These are phyloP conservation scores for Lethenteron reissneri DNA, from an alignment of 2,113 vertebrate species.

Conservation along the genomic window DNA sequence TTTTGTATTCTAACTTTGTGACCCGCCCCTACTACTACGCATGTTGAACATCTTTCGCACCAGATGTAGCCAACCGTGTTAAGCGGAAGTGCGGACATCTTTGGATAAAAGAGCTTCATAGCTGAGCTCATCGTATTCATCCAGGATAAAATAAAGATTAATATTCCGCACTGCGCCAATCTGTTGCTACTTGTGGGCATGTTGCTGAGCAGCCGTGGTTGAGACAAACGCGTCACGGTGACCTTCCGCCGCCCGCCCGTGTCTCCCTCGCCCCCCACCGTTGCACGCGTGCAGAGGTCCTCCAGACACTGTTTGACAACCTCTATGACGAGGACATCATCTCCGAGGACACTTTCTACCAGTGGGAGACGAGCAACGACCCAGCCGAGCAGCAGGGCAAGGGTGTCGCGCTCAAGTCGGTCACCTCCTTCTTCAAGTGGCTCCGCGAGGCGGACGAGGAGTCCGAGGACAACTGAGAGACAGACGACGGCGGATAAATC, in stretches of 20 bases:
- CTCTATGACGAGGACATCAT: conserved; percentile 88
- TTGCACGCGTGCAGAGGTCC: conserved; percentile 32
- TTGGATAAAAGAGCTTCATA: no score
- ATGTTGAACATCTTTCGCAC: no score
- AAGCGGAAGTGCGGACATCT: no score
- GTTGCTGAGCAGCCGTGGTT: not conserved
- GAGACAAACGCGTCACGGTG: no score
- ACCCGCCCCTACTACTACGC: no score
- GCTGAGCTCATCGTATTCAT: no score
- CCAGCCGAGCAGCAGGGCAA: conserved; percentile 70
- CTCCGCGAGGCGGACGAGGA: conserved; percentile 83
- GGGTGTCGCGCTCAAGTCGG: conserved; percentile 85
- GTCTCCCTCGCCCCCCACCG: not conserved
- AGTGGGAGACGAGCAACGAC: conserved; percentile 91
- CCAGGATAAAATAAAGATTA: not conserved
- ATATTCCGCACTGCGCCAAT: no score
- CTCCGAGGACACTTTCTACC: conserved; percentile 87
- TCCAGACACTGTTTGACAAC: conserved; percentile 75
- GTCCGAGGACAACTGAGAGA: conserved; percentile 73
- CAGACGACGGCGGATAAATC: no score
- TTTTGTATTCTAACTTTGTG: no score
- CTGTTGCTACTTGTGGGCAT: not conserved
- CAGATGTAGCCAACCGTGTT: no score
- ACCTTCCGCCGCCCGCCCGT: no score
- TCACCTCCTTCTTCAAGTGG: conserved; percentile 92